Evolutionary conservation across 2,797 vertebrate genomes (phyloP).

Genomic region (Alfaro cultratus): DNA sequence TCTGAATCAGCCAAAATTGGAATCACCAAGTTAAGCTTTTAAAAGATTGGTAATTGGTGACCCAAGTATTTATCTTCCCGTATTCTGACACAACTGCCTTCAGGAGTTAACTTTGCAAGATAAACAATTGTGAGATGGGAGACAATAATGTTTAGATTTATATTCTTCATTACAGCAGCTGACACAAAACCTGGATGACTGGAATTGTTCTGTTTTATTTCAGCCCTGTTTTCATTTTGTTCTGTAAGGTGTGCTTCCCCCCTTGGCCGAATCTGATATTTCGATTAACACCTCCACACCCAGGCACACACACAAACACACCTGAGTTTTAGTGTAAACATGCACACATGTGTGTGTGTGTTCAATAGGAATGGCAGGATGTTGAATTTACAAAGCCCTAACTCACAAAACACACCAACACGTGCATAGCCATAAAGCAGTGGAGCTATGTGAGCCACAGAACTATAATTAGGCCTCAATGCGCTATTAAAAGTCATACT

Average conservation of each 20-base stretch:
- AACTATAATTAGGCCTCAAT: constrained; percentile 81
- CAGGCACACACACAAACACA: constrained; percentile 28
- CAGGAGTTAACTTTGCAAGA: not conserved
- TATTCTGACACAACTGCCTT: not conserved
- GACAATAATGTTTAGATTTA: not conserved
- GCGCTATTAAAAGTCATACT: constrained; percentile 78
- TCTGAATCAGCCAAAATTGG: too few relatives aligned
- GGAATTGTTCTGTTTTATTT: constrained; percentile 57
- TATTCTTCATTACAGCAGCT: not conserved
- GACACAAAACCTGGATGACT: constrained; percentile 20
- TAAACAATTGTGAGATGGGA: not conserved
- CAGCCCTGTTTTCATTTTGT: constrained; percentile 44
- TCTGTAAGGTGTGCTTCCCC: constrained; percentile 48
- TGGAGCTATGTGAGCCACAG: constrained; percentile 63
- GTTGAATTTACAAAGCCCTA: constrained; percentile 34
- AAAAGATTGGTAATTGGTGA: too few relatives aligned
- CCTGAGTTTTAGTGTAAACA: constrained; percentile 36
- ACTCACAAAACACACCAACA: constrained; percentile 46
- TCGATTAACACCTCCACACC: constrained; percentile 70
- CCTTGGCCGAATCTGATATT: constrained; percentile 70
- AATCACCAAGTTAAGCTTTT: too few relatives aligned
- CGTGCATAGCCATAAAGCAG: constrained; percentile 63
- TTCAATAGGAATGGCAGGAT: constrained; percentile 48
- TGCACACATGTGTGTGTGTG: constrained; percentile 38
- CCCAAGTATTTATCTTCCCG: not conserved